Conservation (phyloP, 2,113 vertebrate genomes). For the Ailurus styani region DNA sequence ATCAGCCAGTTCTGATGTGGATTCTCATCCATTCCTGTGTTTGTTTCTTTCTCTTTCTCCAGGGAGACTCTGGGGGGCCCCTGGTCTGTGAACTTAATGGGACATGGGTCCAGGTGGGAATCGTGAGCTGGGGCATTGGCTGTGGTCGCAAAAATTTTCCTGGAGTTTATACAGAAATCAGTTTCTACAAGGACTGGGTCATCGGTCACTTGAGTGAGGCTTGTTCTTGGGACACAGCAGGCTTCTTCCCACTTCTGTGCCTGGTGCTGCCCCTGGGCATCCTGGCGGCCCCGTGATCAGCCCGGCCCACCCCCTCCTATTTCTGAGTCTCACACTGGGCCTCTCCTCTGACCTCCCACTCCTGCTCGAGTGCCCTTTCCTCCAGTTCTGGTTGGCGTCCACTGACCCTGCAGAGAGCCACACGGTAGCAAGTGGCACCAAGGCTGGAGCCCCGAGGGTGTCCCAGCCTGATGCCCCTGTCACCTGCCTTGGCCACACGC, state of each 20-base stretch:
- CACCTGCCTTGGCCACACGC: accelerated
- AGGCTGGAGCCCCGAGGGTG: neutral
- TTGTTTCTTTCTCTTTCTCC: conserved; percentile 35
- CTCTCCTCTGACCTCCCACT: neutral
- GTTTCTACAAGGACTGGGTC: conserved; percentile 52
- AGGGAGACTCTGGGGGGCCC: conserved; percentile 72
- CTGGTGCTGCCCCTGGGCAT: neutral
- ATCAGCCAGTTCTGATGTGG: neutral
- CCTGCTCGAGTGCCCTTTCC: neutral
- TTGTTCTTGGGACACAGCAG: neutral
- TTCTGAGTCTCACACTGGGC: neutral
- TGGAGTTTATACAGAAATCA: conserved; percentile 47
- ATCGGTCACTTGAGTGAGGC: neutral
- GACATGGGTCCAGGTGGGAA: conserved; percentile 56
- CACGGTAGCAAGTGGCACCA: neutral
- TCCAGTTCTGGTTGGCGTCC: neutral
- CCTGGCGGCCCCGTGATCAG: neutral
- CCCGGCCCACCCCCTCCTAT: neutral
- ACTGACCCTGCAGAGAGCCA: neutral
- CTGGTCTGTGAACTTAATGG: conserved; percentile 57
- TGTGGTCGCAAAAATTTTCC: neutral
- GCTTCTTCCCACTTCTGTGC: neutral
- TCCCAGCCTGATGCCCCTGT: neutral
- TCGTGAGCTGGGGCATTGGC: conserved; percentile 64
- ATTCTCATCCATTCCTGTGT: neutral